Evolutionary conservation across 1,140 invertebrate species (phyloP).

Genomic region (Lordiphosa stackelbergi): DNA sequence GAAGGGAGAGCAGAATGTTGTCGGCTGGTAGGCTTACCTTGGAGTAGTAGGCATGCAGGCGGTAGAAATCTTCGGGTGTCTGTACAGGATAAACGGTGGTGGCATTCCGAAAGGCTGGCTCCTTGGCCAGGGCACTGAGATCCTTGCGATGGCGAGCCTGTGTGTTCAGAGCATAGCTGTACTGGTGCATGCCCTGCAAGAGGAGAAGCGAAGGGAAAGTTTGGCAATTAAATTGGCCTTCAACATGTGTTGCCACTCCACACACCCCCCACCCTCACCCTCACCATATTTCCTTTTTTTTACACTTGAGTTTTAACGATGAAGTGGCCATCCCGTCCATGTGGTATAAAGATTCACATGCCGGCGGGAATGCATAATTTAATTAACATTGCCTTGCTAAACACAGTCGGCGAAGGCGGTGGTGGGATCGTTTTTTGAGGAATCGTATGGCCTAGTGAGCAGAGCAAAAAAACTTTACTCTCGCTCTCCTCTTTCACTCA

Average conservation of each 20-base stretch:
- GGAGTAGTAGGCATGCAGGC: conserved; percentile 84
- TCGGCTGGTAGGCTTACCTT: conserved; percentile 77
- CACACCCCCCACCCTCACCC: too few species aligned
- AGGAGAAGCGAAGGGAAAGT: conserved; percentile 11
- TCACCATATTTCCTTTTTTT: too few species aligned
- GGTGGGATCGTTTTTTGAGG: background rate
- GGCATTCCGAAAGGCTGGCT: conserved; percentile 79
- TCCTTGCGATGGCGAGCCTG: conserved; percentile 79
- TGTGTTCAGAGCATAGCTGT: conserved; percentile 78
- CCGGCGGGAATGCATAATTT: conserved; percentile 41
- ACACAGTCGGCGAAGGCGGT: conserved; percentile 12
- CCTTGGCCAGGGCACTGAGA: conserved; percentile 76
- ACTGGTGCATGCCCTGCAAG: conserved; percentile 79
- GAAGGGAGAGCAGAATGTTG: background rate
- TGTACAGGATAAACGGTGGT: conserved; percentile 83
- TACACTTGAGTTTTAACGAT: background rate
- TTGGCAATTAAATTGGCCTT: background rate
- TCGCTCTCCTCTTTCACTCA: too few species aligned
- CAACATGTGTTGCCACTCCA: too few species aligned
- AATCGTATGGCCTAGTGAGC: conserved; percentile 1
- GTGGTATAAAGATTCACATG: conserved; percentile 6
- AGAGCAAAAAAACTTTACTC: too few species aligned
- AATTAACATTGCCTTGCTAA: conserved; percentile 60
- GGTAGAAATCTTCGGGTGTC: conserved; percentile 82
- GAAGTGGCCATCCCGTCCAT: background rate